These are phyloP conservation scores for Rhynchomys soricoides DNA, from an alignment of 2,113 vertebrate species.

Conservation along the genomic window DNA sequence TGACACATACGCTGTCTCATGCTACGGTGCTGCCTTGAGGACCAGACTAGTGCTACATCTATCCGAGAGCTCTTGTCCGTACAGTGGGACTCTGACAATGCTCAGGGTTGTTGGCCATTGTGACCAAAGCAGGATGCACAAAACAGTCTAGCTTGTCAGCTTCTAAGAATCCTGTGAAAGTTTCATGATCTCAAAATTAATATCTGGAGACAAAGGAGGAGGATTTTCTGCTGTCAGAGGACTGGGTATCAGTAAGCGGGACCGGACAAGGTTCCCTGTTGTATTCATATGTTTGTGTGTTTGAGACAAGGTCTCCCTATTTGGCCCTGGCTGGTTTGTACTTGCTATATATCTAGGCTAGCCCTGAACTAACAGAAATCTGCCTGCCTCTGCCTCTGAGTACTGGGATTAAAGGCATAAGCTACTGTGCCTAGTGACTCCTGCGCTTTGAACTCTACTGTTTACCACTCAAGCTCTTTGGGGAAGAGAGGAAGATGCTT, in stretches of 20 bases:
- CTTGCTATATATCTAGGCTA: background rate
- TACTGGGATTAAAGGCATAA: background rate
- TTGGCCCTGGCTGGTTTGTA: background rate
- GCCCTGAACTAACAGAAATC: background rate
- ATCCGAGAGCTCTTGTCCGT: no score
- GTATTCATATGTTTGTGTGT: background rate
- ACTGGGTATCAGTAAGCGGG: background rate
- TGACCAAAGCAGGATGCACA: background rate
- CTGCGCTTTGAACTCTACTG: background rate
- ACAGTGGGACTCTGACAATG: background rate
- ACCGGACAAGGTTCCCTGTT: background rate
- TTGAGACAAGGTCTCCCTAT: background rate
- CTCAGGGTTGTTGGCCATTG: background rate
- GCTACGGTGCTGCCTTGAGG: no score
- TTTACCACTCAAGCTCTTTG: background rate
- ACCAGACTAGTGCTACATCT: no score
- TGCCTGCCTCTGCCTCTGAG: background rate
- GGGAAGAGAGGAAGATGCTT: background rate
- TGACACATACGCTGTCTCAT: no score
- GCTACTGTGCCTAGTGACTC: background rate
- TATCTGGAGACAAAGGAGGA: background rate
- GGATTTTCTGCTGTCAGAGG: background rate
- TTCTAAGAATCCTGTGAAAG: slow-evolving; percentile 2
- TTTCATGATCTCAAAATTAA: background rate
- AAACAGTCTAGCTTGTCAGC: background rate